Evolutionary conservation across 2,797 vertebrate genomes (phyloP), one percentile per base, ranked within the genome.

Genomic region (Kryptopterus vitreolus): DNA sequence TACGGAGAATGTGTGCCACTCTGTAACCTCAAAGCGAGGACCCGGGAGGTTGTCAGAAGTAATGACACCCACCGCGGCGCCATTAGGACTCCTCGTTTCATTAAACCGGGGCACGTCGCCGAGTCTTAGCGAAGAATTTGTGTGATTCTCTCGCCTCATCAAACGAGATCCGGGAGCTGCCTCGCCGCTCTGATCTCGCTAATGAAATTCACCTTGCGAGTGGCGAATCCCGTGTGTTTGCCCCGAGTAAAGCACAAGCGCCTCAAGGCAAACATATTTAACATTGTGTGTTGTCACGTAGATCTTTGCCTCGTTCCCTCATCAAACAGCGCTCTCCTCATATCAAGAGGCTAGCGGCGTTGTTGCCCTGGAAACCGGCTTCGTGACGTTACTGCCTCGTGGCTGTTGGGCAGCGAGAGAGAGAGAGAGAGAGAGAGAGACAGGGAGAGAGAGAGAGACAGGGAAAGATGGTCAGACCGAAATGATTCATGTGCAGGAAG

Each of bases 311-410:
- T 62, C 46, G 57, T 48, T 59, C 29, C 46, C 29, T 22, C 31
- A 26, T 71, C 57, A 62, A n/a, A 48, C 71, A 52, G 9, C 70
- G 43, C 77, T 74, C 75, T 77, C 84, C 75, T 81, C 58, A 73
- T 76, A 86, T 74, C 58, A 4, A 79, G 57, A 80, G 75, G 70
- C 78, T 74, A 80, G 61, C 26, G 5, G 24, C 81, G 58, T 50
- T 33, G 84, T 87, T 87, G 83, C 82, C 82, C 68, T 22, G 82
- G 86, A 83, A 87, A 85, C 84, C 57, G 57, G 80, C 62, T 77
- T 58, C 35, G 26, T 80, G 57, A 83, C 48, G 71, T 38, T 78
- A 72, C 66, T 74, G 59, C 35, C 66, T 69, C 13, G 9, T 70
- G 24, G 38, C 35, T 53, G 18, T 53, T 53, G 18, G 52, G 6